Conservation (phyloP, 2,888 invertebrate species). For the Callyntrura sp. region DNA sequence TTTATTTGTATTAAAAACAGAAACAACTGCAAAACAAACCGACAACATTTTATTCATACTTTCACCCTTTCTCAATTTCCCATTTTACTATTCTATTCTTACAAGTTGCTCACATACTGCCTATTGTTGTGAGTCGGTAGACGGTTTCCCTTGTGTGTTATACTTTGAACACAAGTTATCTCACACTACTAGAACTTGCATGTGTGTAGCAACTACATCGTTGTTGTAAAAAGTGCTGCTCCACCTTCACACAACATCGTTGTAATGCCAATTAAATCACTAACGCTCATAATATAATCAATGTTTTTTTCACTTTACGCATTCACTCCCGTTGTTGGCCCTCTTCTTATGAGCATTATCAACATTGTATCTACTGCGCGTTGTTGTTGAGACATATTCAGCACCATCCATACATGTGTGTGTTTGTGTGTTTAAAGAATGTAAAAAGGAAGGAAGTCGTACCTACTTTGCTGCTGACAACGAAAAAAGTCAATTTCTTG, state of each 20-base stretch:
- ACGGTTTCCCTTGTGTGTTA: neutral
- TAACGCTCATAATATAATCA: neutral
- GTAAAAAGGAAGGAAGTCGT: conserved; percentile 66
- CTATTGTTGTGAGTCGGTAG: conserved; percentile 1
- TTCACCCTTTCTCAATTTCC: conserved; percentile 73
- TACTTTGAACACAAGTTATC: too few relatives aligned
- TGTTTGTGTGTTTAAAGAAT: conserved; percentile 44
- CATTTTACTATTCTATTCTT: conserved; percentile 37
- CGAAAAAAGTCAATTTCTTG: conserved; percentile 55
- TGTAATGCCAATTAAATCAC: conserved; percentile 67
- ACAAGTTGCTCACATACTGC: neutral
- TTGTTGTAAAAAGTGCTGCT: conserved; percentile 59
- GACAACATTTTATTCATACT: conserved; percentile 61
- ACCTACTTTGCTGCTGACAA: conserved; percentile 55
- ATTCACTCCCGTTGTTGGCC: conserved; percentile 35
- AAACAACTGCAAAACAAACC: conserved; percentile 2
- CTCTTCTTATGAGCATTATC: conserved; percentile 26
- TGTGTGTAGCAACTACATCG: neutral
- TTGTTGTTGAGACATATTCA: neutral
- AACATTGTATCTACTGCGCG: conserved; percentile 7
- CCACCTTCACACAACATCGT: conserved; percentile 67
- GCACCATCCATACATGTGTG: conserved; percentile 7
- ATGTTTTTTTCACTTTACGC: conserved; percentile 26
- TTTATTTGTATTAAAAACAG: neutral
- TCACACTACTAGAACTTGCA: neutral